Evolutionary conservation across 1,140 invertebrate species (phyloP), one percentile per base, ranked within the genome.

Genomic region (Onthophagus taurus): DNA sequence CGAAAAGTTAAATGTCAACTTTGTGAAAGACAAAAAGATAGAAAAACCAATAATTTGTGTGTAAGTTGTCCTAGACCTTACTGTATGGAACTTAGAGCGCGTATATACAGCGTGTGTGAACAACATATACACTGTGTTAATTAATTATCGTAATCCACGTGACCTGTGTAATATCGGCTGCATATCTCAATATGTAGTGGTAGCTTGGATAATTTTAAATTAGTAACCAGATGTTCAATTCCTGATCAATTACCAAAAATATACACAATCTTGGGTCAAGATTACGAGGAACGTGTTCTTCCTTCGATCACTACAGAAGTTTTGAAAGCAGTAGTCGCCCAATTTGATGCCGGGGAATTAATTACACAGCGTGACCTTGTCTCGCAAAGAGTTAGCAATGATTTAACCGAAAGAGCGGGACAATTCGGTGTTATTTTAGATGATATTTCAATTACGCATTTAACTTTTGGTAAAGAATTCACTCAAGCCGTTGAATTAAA

Each of bases 231-330:
- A n/a, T n/a, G n/a, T n/a, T n/a, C 97, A 17, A 70, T 89, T 24
- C 85, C 92, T 13, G 83, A 89, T 43, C 75, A 86, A 49, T 70
- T 99, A 31, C 86, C 85, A 23, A 89, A 81, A 64, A 97, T 99
- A 54, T 99, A 93, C 65, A 90, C 87, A 12, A 97, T 95, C 56
- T 74, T 99, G 31, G 97, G 97, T 54, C 68, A 88, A 53, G 97
- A 99, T 70, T 99, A 99, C 68, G 96, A 99, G 67, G 96, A 99
- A 65, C 76, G 96, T 67, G 95, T 99, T 33, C 66, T 99, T 21
- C 97, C 97, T 13, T 99, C 97, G 1, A 99, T 99, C 61, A 97
- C 94, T 4, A 92, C 89, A 63, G 97, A 99, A 83, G 95, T 99
- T 9, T 66, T 99, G 16, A 99, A 99, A 72, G 91, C 96, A 53